Evolutionary conservation across 2,888 invertebrate species (phyloP).

Genomic region (Tromatobia lineatoria): DNA sequence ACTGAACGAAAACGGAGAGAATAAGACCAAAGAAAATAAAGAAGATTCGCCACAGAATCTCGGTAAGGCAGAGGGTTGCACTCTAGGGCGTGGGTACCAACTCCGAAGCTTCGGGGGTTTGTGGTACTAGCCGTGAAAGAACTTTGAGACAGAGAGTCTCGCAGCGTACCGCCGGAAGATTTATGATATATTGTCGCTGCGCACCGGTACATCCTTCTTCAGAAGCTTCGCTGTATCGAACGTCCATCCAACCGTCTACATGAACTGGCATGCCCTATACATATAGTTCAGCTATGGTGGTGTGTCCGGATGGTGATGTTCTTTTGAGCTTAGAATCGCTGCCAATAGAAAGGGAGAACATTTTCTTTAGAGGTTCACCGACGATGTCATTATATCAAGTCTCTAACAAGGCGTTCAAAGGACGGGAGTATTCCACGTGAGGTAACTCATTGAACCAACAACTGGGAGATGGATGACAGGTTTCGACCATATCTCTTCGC

Average conservation of each 20-base stretch:
- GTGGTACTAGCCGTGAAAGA: constrained; percentile 1
- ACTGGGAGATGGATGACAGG: neutral
- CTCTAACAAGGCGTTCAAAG: neutral
- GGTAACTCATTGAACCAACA: neutral
- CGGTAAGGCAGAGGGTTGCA: constrained; percentile 18
- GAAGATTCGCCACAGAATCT: constrained; percentile 16
- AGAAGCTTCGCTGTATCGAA: constrained; percentile 24
- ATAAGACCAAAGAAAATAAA: constrained; percentile 28
- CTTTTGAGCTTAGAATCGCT: constrained; percentile 4
- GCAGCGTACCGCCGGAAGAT: constrained; percentile 36
- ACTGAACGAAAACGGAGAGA: constrained; percentile 30
- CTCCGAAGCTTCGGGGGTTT: constrained; percentile 6
- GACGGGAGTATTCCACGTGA: neutral
- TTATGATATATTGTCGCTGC: constrained; percentile 38
- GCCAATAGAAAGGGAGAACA: neutral
- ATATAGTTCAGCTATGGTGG: neutral
- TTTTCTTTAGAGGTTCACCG: neutral
- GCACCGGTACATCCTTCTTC: constrained; percentile 23
- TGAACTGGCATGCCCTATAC: neutral
- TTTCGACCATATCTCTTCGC: neutral
- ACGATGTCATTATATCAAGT: constrained; percentile 1
- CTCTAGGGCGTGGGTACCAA: constrained; percentile 2
- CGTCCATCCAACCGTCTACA: constrained; percentile 5
- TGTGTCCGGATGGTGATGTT: neutral
- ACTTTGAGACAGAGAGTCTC: constrained; percentile 53